Evolutionary conservation across 2,888 invertebrate genomes (phyloP), one percentile per base, ranked within the genome.

Genomic region (Eupithecia inturbata): DNA sequence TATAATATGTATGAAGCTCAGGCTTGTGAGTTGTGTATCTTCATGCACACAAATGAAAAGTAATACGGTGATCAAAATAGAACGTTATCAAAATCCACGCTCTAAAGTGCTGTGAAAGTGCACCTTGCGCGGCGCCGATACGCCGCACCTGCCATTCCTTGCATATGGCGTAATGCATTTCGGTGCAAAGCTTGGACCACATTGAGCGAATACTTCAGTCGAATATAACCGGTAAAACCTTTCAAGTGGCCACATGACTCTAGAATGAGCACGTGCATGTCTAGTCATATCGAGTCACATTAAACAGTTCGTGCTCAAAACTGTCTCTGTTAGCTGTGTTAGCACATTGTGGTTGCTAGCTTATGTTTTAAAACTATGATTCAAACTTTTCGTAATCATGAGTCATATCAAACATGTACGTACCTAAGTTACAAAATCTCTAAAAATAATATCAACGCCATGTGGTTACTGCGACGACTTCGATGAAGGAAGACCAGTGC

Each of bases 101-200:
- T 78, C 82, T 84, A 81, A 36, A 76, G 82, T 81, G 81, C 83
- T 84, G 89, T 85, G 90, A 92, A 92, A 90, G 88, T 88, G 88
- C 92, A 92, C 89, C 91, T 92, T 91, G 90, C 89, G 83, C 81
- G 82, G 84, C 83, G 83, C 84, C 82, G 79, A 79, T 80, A 82
- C 69, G 84, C 84, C 82, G 87, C 93, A 92, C 92, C 93, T 93
- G 93, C 88, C 86, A 86, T 88, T 88, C 88, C 85, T 85, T 87
- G 87, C 92, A 92, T 86, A 91, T 93, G 93, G 88, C 90, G 91
- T 90, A 90, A 91, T 89, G 87, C 84, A 88, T 85, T 90, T 89
- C 78, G 87, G 85, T 84, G 86, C 87, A 87, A 84, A 85, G 89
- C 87, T 89, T 90, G 85, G 81, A 87, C 88, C 82, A 87, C 89